A percentile compares a stretch with the other conserved stretches of the same genome.
These are phyloP conservation scores for Sesia apiformis DNA, from an alignment of 2,888 invertebrate genomes.

Conservation along the genomic window DNA sequence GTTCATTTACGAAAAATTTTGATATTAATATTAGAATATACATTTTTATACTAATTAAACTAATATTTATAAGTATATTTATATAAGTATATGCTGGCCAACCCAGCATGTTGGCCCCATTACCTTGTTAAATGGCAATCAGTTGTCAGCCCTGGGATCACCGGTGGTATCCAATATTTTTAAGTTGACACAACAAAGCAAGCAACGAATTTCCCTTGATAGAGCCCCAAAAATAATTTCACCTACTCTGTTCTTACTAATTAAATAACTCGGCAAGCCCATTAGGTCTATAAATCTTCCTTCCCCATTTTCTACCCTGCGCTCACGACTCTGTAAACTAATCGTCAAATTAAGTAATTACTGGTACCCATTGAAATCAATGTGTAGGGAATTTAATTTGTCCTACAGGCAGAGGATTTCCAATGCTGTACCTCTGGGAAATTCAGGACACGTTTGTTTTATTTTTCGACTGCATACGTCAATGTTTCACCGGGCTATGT, in stretches of 20 bases:
- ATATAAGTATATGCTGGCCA: too few relatives aligned
- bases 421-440: constrained; percentile 31
- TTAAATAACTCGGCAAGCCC: constrained; percentile 20
- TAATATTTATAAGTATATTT: too few relatives aligned
- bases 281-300: constrained; percentile 43
- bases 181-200: too few relatives aligned
- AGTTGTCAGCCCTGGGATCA: too few relatives aligned
- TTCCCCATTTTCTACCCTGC: constrained; percentile 26
- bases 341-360: constrained; percentile 63
- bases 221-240: background rate
- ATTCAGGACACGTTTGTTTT: constrained; percentile 24
- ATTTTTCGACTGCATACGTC: constrained; percentile 27
- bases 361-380: constrained; percentile 51
- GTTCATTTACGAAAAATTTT: too few relatives aligned
- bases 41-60: too few relatives aligned
- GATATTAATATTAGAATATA: too few relatives aligned
- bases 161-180: too few relatives aligned
- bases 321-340: constrained; percentile 50
- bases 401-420: constrained; percentile 36
- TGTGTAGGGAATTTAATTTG: constrained; percentile 62
- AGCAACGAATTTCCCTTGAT: too few relatives aligned
- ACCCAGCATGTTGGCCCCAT: too few relatives aligned
- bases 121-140: too few relatives aligned
- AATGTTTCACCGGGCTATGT: constrained; percentile 18
- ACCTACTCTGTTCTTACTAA: constrained; percentile 9